These are phyloP conservation scores for Triplophysa tibetana DNA, from an alignment of 2,113 vertebrate genomes.

Conservation along the genomic window DNA sequence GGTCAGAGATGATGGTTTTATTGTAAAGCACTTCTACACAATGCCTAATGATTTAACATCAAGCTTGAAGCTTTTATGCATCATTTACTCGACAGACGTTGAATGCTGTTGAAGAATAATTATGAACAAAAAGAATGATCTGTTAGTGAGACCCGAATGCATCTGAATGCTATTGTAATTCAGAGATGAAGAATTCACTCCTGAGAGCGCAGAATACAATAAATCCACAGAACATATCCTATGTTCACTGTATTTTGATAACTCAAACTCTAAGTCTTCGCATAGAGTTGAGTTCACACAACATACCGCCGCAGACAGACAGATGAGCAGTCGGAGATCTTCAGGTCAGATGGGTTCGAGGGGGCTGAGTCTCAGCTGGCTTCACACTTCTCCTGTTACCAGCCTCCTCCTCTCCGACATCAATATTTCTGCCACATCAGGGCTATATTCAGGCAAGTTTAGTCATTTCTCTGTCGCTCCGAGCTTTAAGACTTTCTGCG, in stretches of 20 bases:
- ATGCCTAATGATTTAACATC: neutral
- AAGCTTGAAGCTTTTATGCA: neutral
- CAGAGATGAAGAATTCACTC: neutral
- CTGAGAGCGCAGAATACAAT: neutral
- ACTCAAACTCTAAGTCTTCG: no score
- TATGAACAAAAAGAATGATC: conserved; percentile 30
- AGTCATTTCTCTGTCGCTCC: neutral
- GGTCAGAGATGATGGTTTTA: neutral
- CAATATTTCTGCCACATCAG: conserved; percentile 30
- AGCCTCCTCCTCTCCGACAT: conserved; percentile 10
- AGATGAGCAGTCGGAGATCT: conserved; percentile 27
- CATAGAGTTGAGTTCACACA: neutral
- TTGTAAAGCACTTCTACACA: neutral
- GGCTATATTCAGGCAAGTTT: neutral
- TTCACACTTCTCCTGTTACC: conserved; percentile 12
- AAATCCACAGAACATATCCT: neutral
- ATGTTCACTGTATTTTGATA: neutral
- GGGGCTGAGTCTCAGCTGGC: neutral
- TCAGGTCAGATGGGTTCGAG: neutral
- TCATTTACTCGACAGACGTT: conserved; percentile 9
- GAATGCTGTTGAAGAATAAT: conserved; percentile 26
- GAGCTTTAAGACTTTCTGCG: conserved; percentile 4
- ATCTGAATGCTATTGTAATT: neutral
- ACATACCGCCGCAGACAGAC: neutral
- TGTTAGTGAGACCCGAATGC: neutral